Percentiles rank a stretch among this genome's conserved stretches.
Conservation (phyloP, 2,797 vertebrate species). For the Gallinago stenura region DNA sequence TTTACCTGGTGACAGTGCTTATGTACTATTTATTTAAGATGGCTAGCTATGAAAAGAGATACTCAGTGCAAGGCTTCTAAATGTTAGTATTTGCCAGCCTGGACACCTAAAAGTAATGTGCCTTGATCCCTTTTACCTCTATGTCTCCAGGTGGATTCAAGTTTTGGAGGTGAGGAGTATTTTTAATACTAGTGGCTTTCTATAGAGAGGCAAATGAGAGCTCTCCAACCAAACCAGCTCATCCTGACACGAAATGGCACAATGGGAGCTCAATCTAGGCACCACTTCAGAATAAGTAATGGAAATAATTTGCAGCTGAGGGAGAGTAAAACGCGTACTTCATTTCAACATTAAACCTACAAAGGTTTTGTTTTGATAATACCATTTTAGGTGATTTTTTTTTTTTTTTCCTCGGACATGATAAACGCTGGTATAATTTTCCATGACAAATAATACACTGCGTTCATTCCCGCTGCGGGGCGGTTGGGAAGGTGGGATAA, state of each 20-base stretch:
- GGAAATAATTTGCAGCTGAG: not conserved
- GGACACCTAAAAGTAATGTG: not conserved
- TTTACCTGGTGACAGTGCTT: constrained; percentile 39
- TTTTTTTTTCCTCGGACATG: not conserved
- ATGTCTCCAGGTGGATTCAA: not conserved
- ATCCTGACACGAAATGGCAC: not conserved
- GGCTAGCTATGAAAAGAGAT: not conserved
- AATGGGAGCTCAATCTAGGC: not conserved
- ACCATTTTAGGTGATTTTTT: not conserved
- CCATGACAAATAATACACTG: not conserved
- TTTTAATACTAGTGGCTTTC: not conserved
- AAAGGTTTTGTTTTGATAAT: not conserved
- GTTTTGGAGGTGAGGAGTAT: not conserved
- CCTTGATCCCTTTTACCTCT: not conserved
- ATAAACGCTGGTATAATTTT: not conserved
- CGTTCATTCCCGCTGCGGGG: constrained; percentile 25
- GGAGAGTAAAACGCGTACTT: not conserved
- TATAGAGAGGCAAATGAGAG: not conserved
- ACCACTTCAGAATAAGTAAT: not conserved
- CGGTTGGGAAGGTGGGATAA: constrained; percentile 39
- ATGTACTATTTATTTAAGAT: not conserved
- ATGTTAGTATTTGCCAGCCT: not conserved
- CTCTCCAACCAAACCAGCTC: not conserved
- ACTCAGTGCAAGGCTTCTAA: not conserved
- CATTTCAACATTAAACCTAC: not conserved